Conservation (phyloP, 2,888 invertebrate species). For the Rhopalosiphum nymphaeae region DNA sequence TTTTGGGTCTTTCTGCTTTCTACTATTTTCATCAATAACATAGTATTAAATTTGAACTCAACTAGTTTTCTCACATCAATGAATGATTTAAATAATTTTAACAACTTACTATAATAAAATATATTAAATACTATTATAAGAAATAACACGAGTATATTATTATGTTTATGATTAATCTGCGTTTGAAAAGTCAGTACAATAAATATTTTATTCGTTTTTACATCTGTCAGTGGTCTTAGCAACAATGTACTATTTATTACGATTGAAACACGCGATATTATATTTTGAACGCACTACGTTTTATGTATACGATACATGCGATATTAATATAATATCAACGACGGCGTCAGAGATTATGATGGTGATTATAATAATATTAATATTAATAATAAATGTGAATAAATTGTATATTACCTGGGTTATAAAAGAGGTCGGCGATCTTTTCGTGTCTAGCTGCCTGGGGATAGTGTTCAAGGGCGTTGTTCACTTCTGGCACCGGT, state of each 20-base stretch:
- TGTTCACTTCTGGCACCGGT: constrained; percentile 56
- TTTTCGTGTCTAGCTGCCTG: constrained; percentile 53
- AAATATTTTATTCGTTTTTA: not conserved
- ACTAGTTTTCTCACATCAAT: not conserved
- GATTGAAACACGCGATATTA: not conserved
- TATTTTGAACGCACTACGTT: not conserved
- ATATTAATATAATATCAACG: not conserved
- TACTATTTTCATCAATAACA: not conserved
- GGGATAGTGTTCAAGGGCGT: constrained; percentile 39
- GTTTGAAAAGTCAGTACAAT: not conserved
- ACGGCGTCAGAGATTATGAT: not conserved
- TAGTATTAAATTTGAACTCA: not conserved
- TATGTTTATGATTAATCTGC: not conserved
- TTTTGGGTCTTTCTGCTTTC: not conserved
- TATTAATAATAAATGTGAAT: not conserved
- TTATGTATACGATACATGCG: not conserved
- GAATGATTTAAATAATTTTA: not conserved
- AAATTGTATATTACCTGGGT: constrained; percentile 36
- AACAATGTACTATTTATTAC: not conserved
- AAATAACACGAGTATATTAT: not conserved
- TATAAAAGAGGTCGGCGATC: constrained; percentile 49
- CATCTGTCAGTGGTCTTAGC: not conserved
- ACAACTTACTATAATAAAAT: not conserved
- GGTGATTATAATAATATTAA: not conserved
- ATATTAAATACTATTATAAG: not conserved